Base-by-base conservation (phyloP, 2,797 vertebrate species). In the Lacerta bilineata region DNA sequence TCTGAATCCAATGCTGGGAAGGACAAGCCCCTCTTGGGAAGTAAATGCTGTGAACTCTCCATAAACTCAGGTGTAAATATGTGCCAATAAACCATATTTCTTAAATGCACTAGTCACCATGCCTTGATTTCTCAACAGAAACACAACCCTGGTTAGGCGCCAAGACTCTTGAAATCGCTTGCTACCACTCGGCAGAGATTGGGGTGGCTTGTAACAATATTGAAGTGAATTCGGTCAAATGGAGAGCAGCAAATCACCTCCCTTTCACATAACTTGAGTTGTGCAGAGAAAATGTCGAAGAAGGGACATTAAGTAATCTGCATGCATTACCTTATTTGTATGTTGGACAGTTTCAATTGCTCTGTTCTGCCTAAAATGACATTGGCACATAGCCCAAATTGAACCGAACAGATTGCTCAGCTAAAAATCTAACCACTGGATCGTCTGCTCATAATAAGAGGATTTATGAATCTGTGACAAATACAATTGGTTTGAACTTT, bases 191-290 rank as follows among this genome's bases (percentile, higher is more conserved):
- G 13, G 50, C 50, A 55, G 50, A 15, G 50, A 55, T 55, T 55
- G 50, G 50, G 50, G 50, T 69, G 90, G 61, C 46, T 83, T 84
- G 77, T 41, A 89, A 39, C 83, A 93, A 89, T 59, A 81, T 72
- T 46, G n/a, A 11, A 17, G 6, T 74, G 15, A 88, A 64, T 55
- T 41, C 33, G 36, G 0, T 83, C 89, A 55, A 79, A 10, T 50
- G 13, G 68, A 61, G 8, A 4, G 86, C 6, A 39, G 9, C 5
- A 8, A 23, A 78, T 43, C 61, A 86, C 39, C 9, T 46, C 17
- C 13, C n/a, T 72, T 61, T 33, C 29, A 78, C 39, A 66, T 46
- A 66, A 33, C 29, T 68, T 41, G 61, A 66, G 1, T 11, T 33
- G 20, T 68, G 29, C 29, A 68, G 25, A 29, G 61, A 23, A 78